Base-by-base conservation (phyloP, 2,888 invertebrate species). In the Anarsia innoxiella region DNA sequence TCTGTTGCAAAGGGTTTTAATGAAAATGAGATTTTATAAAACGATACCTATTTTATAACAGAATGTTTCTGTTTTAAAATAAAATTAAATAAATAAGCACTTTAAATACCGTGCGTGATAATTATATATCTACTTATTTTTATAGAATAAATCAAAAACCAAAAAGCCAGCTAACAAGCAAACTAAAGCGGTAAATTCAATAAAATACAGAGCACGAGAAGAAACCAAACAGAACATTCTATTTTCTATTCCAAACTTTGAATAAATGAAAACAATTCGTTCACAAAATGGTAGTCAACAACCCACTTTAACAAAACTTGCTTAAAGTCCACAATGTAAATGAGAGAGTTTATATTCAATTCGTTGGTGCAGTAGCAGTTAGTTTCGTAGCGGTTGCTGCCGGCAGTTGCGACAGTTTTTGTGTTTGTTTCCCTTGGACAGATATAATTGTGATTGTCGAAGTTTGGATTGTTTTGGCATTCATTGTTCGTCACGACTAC, bases 321-420 rank as follows among this genome's bases (percentile, higher is more conserved):
- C 40, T n/a, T 44, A 34, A 34, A 46, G 42, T 41, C 36, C 30
- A 38, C 57, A 59, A 66, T 62, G 65, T 61, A 69, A 70, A 69
- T 69, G 62, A 59, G 51, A 51, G 56, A 59, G 62, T 59, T 66
- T 59, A 62, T 66, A 68, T 66, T 71, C 63, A 71, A 72, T 71
- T 68, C 64, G 62, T n/a, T n/a, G n/a, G n/a, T n/a, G n/a, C n/a
- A 52, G 49, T 42, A 48, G 46, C 43, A 37, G 57, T 65, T 64
- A 68, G 62, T 64, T 50, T 34, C 46, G 39, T 32, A 40, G 39
- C 50, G 57, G 57, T 56, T 59, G 42, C 56, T 51, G 51, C 48
- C 44, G 55, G 56, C 49, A 48, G 41, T 44, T 55, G 51, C 42
- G 54, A 56, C 59, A 62, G 55, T 61, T 65, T 61, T 57, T 59